Evolutionary conservation across 2,888 invertebrate species (phyloP).

Genomic region (Agapetus fuscipes): DNA sequence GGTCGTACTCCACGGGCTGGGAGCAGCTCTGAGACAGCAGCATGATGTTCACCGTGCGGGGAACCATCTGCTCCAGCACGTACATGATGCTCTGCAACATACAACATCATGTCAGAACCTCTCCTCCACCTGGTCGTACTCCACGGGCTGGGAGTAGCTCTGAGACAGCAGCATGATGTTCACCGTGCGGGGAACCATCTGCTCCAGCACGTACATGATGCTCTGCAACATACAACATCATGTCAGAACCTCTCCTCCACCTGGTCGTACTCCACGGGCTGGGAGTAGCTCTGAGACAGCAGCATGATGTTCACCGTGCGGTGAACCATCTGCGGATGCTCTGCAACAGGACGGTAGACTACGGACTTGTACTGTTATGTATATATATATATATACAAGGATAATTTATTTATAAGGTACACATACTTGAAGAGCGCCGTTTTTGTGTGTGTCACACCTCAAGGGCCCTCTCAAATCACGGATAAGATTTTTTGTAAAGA

Average conservation of each 20-base stretch:
- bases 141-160: slow-evolving; percentile 39
- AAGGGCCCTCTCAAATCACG: too few species aligned
- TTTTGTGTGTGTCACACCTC: too few species aligned
- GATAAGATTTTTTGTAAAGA: too few species aligned
- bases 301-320: slow-evolving; percentile 63
- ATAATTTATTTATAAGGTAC: too few species aligned
- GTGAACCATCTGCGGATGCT: too few species aligned
- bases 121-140: slow-evolving; percentile 58
- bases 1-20: slow-evolving; percentile 44
- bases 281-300: slow-evolving; percentile 49
- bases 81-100: slow-evolving; percentile 45
- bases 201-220: slow-evolving; percentile 49
- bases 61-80: slow-evolving; percentile 50
- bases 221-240: slow-evolving; percentile 31
- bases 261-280: slow-evolving; percentile 46
- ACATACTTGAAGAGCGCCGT: too few species aligned
- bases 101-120: slow-evolving; percentile 50
- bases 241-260: slow-evolving; percentile 74
- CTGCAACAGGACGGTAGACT: too few species aligned
- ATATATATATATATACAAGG: too few species aligned
- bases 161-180: slow-evolving; percentile 64
- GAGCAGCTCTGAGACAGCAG: slow-evolving; percentile 54
- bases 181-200: slow-evolving; percentile 53
- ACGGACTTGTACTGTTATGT: too few species aligned
- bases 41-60: slow-evolving; percentile 61